Conservation (phyloP, 2,888 invertebrate genomes). For the Myathropa florea region DNA sequence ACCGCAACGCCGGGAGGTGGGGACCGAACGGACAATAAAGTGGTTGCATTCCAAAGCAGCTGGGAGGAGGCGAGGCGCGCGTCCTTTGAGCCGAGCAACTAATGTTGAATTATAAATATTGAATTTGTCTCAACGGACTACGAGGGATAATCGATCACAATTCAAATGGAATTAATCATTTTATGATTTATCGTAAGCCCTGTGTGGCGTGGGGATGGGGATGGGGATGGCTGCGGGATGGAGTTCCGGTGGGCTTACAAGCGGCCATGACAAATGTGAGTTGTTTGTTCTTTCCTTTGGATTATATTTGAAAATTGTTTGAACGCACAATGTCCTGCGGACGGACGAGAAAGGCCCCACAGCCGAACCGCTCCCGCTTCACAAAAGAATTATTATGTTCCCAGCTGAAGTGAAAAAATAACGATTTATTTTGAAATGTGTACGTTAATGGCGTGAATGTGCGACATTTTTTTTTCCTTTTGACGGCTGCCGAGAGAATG, state of each 20-base stretch:
- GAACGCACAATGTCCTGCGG: background rate
- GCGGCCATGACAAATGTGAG: slow-evolving; percentile 38
- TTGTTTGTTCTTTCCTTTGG: slow-evolving; percentile 32
- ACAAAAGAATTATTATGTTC: slow-evolving; percentile 31
- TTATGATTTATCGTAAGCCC: slow-evolving; percentile 48
- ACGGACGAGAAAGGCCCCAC: background rate
- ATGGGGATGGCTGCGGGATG: too few species aligned
- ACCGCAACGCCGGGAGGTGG: background rate
- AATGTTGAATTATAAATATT: slow-evolving; percentile 48
- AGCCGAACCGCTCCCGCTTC: background rate
- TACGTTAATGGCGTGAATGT: slow-evolving; percentile 44
- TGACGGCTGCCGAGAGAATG: background rate
- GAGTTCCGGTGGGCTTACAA: background rate
- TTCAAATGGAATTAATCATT: slow-evolving; percentile 52
- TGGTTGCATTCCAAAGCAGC: background rate
- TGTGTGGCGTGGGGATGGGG: background rate
- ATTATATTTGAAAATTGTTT: slow-evolving; percentile 28
- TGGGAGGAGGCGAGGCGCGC: background rate
- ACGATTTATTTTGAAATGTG: slow-evolving; percentile 28
- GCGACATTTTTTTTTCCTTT: background rate
- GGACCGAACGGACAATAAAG: slow-evolving; percentile 5
- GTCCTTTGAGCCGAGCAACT: background rate
- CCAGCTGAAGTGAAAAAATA: slow-evolving; percentile 20
- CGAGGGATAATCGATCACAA: slow-evolving; percentile 49
- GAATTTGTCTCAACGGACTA: slow-evolving; percentile 17